A percentile compares a stretch with the other conserved stretches of the same genome.
These are phyloP conservation scores for Flabesymbios commensalis DNA, from an alignment of 2,888 invertebrate genomes.

Conservation along the genomic window DNA sequence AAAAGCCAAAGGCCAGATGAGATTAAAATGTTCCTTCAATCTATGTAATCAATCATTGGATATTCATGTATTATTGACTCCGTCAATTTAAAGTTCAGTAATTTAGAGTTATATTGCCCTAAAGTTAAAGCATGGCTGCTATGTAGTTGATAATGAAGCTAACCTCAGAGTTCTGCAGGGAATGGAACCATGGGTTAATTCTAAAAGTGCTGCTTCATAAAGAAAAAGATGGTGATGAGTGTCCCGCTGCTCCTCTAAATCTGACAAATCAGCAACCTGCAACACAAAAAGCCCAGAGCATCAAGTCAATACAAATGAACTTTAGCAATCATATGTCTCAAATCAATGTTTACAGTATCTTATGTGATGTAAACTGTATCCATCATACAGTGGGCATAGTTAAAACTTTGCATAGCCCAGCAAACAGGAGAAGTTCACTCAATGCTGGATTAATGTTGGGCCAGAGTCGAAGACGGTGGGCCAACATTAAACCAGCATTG, in stretches of 20 bases:
- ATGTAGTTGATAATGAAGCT: too few relatives aligned
- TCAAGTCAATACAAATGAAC: background rate
- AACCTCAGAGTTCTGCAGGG: constrained; percentile 60
- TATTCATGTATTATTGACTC: too few relatives aligned
- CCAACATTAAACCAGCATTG: too few relatives aligned
- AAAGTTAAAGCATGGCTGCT: too few relatives aligned
- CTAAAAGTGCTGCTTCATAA: constrained; percentile 83
- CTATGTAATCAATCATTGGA: too few relatives aligned
- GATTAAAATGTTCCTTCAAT: too few relatives aligned
- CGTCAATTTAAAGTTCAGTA: background rate
- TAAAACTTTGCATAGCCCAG: background rate
- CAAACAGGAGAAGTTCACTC: too few relatives aligned
- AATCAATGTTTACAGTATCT: too few relatives aligned
- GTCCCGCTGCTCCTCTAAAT: constrained; percentile 81
- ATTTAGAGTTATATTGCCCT: background rate
- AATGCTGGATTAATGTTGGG: too few relatives aligned
- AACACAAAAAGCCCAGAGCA: constrained; percentile 24
- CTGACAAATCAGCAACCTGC: constrained; percentile 66
- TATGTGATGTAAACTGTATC: background rate
- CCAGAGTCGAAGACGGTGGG: too few relatives aligned
- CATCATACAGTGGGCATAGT: background rate
- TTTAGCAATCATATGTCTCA: too few relatives aligned
- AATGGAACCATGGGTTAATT: constrained; percentile 72
- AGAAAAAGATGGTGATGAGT: constrained; percentile 69
- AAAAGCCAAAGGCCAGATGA: too few relatives aligned